These are phyloP conservation scores for Laticauda colubrina DNA, from an alignment of 2,113 vertebrate species.

Conservation along the genomic window DNA sequence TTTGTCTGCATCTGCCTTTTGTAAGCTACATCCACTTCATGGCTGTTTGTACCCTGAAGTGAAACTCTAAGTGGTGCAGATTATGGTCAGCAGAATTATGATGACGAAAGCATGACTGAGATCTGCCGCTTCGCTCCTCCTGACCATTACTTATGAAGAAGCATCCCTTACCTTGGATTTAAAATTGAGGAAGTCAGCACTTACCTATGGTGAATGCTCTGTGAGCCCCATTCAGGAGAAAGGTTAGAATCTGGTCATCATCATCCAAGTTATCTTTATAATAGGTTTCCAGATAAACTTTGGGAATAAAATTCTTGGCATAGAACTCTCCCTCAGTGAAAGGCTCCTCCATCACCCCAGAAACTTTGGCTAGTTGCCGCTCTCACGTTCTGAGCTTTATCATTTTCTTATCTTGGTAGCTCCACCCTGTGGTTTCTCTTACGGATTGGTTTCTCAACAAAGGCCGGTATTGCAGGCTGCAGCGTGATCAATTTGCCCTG, in stretches of 20 bases:
- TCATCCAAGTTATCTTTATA: too few species aligned
- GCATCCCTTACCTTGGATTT: background rate
- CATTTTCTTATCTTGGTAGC: background rate
- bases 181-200: background rate
- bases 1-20: too few species aligned
- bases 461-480: too few species aligned
- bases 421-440: background rate
- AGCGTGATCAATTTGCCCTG: background rate
- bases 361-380: background rate
- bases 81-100: too few species aligned
- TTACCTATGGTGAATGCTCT: background rate
- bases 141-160: background rate
- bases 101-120: too few species aligned
- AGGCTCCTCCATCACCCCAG: background rate
- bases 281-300: too few species aligned
- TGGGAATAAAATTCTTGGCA: background rate
- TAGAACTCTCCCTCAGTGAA: background rate
- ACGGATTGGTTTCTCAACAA: background rate
- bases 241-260: too few species aligned
- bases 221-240: background rate
- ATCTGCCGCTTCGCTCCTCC: background rate
- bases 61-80: too few species aligned
- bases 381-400: background rate
- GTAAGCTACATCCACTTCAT: too few species aligned
- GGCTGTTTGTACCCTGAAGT: too few species aligned